Conservation (phyloP, 2,888 invertebrate species). For the Mimas tiliae region DNA sequence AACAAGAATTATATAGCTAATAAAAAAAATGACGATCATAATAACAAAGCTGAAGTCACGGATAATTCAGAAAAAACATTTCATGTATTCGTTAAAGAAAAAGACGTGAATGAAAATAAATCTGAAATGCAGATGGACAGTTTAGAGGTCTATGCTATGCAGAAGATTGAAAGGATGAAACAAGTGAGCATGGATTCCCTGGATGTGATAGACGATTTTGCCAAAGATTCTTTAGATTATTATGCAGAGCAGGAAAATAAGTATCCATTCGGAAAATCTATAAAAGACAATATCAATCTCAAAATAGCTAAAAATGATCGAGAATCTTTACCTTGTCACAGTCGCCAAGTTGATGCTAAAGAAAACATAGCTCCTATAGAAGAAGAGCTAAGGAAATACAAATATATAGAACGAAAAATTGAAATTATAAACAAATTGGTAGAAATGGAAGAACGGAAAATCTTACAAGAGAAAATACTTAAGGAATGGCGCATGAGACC, state of each 20-base stretch:
- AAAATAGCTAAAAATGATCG: constrained; percentile 60
- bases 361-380: constrained; percentile 72
- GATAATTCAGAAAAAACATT: constrained; percentile 82
- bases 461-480: constrained; percentile 86
- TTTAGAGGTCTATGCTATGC: constrained; percentile 81
- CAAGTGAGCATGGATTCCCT: constrained; percentile 81
- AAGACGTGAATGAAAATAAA: constrained; percentile 84
- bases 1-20: constrained; percentile 72
- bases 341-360: constrained; percentile 61
- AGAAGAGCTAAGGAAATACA: constrained; percentile 86
- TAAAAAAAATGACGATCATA: constrained; percentile 67
- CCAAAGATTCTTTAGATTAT: constrained; percentile 80
- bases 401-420: constrained; percentile 88
- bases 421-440: constrained; percentile 89
- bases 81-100: constrained; percentile 86
- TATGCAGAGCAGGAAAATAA: constrained; percentile 77
- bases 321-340: constrained; percentile 55
- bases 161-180: constrained; percentile 72
- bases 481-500: constrained; percentile 87
- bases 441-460: constrained; percentile 87
- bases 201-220: constrained; percentile 77
- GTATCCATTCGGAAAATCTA: constrained; percentile 55
- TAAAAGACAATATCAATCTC: constrained; percentile 67
- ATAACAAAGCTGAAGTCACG: constrained; percentile 65
- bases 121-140: constrained; percentile 87